Conservation (phyloP, 1,140 invertebrate genomes). For the Zaprionus tsacasi region DNA sequence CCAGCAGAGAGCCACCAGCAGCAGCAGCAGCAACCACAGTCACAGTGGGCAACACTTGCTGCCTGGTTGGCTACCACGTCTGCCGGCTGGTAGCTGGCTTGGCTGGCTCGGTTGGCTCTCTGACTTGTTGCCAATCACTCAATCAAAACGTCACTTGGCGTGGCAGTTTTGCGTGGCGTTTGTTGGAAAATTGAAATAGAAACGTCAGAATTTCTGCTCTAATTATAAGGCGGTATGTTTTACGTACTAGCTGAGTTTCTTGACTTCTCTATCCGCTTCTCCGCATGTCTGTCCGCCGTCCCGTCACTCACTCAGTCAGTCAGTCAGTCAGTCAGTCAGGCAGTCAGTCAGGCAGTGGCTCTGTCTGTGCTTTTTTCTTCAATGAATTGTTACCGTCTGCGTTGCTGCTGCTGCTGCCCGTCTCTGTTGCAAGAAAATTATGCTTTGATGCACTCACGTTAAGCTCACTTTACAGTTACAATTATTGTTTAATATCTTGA, state of each 20-base stretch:
- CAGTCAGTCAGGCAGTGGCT: conserved; percentile 34
- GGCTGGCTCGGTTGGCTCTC: conserved; percentile 33
- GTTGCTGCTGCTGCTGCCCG: conserved; percentile 27
- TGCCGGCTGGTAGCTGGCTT: neutral
- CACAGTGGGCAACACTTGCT: conserved; percentile 75
- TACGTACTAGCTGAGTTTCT: conserved; percentile 72
- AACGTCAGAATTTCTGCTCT: conserved; percentile 84
- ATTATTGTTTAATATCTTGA: conserved; percentile 82
- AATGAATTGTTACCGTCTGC: conserved; percentile 57
- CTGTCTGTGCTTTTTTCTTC: conserved; percentile 49
- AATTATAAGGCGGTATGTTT: conserved; percentile 84
- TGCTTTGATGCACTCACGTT: conserved; percentile 83
- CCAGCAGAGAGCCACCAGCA: conserved; percentile 6
- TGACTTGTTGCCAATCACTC: conserved; percentile 83
- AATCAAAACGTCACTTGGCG: conserved; percentile 84
- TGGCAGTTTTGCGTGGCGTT: conserved; percentile 81
- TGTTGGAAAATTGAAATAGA: conserved; percentile 84
- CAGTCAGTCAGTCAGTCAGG: conserved; percentile 15
- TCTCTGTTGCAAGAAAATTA: conserved; percentile 81
- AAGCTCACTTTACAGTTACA: conserved; percentile 83
- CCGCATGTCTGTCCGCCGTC: conserved; percentile 31
- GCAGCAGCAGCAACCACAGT: conserved; percentile 51
- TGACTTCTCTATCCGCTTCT: conserved; percentile 61
- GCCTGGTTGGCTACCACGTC: conserved; percentile 72
- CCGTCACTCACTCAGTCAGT: conserved; percentile 26